Base-by-base conservation (phyloP, 2,113 vertebrate genomes). In the Oplegnathus fasciatus region DNA sequence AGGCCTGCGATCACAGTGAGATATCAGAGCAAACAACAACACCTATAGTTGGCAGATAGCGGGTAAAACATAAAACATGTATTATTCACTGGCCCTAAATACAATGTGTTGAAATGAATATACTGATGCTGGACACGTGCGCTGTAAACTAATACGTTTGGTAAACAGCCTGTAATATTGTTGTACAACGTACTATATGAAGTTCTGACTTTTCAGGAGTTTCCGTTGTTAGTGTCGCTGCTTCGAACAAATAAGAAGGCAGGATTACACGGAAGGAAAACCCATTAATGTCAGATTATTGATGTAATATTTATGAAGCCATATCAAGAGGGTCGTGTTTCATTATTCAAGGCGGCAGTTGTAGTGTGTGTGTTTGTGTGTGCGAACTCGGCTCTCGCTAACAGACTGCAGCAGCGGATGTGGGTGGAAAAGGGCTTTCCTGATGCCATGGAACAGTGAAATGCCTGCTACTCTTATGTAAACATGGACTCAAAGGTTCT, bases 241-340 rank as follows among this genome's bases (percentile, higher is more conserved):
- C 28, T 82, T 84, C 46, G 54, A 75, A 86, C 74, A 83, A 92
- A 92, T 83, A 91, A 75, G 66, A 78, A 75, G 46, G 78, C 69
- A 84, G 84, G 84, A 87, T 90, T 90, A 89, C 85, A 50, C 77
- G 22, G 83, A 77, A 71, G 85, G 69, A 88, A 85, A 93, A 92
- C 75, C 90, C 88, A 94, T 94, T 94, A 95, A 92, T 87, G 86
- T 94, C 88, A 93, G 72, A 94, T 94, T 94, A 94, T 94, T 90
- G 88, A 95, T 96, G 92, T 89, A 94, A 95, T 95, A 95, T 96
- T 96, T 92, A 96, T 94, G 76, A 94, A 94, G 94, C 87, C 92
- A 93, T 91, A 94, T 94, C 90, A 92, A 91, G 82, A 92, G 90
- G 86, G 77, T 91, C 71, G 79, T 80, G 90, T 94, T 94, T 91